A percentile compares a stretch with the other conserved stretches of the same genome.
These are phyloP conservation scores for Centrocercus urophasianus DNA, from an alignment of 2,113 vertebrate genomes.

Conservation along the genomic window DNA sequence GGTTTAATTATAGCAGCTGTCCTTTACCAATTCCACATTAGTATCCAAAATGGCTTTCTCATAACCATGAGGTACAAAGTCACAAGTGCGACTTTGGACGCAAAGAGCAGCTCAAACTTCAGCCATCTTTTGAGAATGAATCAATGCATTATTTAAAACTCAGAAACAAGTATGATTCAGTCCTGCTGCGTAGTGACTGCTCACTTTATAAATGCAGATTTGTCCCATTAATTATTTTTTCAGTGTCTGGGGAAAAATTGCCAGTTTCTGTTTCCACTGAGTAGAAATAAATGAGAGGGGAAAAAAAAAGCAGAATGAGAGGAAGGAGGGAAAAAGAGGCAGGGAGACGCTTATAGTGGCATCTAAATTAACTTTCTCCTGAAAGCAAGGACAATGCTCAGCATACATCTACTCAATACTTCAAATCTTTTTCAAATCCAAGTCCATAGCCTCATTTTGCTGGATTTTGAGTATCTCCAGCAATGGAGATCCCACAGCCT, in stretches of 20 bases:
- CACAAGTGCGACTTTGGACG: not conserved
- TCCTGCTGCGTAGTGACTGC: not conserved
- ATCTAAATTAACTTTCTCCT: not conserved
- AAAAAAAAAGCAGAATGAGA: not conserved
- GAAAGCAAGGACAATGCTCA: not conserved
- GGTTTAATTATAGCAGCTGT: not conserved
- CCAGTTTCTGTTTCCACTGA: not conserved
- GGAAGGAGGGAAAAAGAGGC: not conserved
- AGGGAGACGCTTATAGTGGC: not conserved
- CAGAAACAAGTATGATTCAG: rapidly evolving
- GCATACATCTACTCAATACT: not conserved
- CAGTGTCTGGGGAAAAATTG: not conserved
- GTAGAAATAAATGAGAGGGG: not conserved
- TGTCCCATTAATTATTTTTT: not conserved
- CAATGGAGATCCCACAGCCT: not conserved
- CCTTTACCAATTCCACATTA: not conserved
- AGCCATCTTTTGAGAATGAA: not conserved
- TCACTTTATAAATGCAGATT: not conserved
- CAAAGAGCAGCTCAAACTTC: not conserved
- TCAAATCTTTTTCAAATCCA: not conserved
- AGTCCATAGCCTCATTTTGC: not conserved
- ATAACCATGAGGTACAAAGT: not conserved
- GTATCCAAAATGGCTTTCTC: not conserved
- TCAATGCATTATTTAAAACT: not conserved
- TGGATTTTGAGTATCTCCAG: not conserved